These are phyloP conservation scores for Elegia similella DNA, from an alignment of 2,888 invertebrate species.

Conservation along the genomic window DNA sequence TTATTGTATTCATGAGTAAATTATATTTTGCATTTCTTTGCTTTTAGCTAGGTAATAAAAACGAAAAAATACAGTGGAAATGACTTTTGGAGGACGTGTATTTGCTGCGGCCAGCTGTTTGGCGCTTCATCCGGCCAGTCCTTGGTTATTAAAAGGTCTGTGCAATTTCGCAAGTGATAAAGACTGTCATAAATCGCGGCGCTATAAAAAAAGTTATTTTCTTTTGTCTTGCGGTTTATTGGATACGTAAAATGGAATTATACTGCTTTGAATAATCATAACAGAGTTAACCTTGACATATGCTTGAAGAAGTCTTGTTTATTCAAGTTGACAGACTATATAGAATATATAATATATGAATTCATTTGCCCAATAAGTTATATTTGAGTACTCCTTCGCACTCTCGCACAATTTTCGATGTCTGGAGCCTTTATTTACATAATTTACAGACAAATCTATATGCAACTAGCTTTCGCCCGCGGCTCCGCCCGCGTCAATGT, in stretches of 20 bases:
- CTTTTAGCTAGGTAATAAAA: neutral
- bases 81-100: slow-evolving; percentile 2
- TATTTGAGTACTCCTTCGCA: too few relatives aligned
- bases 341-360: too few relatives aligned
- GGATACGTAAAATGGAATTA: neutral
- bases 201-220: slow-evolving; percentile 10
- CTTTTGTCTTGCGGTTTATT: slow-evolving; percentile 3
- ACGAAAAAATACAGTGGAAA: neutral
- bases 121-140: slow-evolving; percentile 1
- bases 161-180: slow-evolving; percentile 16
- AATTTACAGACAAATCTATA: too few relatives aligned
- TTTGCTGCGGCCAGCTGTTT: slow-evolving; percentile 7
- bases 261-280: neutral
- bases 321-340: too few relatives aligned
- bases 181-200: slow-evolving; percentile 18
- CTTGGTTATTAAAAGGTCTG: slow-evolving; percentile 14
- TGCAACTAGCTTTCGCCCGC: too few relatives aligned
- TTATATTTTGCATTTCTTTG: neutral
- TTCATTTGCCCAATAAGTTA: too few relatives aligned
- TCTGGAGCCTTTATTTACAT: too few relatives aligned
- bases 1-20: too few relatives aligned
- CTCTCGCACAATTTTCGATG: too few relatives aligned
- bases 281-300: neutral
- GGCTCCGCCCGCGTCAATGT: too few relatives aligned
- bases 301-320: too few relatives aligned